Conservation (phyloP, 1,140 invertebrate genomes). For the Trachymyrmex cornetzi region DNA sequence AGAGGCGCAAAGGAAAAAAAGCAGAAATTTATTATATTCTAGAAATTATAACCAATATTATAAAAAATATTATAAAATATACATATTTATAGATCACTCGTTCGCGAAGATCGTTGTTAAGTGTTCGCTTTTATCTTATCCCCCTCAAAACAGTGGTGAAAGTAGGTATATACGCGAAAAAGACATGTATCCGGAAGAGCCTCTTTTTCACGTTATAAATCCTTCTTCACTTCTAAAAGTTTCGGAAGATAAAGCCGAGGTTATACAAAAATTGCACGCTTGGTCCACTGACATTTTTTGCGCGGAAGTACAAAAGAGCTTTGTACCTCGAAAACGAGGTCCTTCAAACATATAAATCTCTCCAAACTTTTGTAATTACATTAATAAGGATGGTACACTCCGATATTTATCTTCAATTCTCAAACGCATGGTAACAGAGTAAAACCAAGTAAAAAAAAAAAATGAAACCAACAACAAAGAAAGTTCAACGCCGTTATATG, state of each 20-base stretch:
- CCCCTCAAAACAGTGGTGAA: neutral
- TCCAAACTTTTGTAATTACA: constrained; percentile 19
- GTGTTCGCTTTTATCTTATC: neutral
- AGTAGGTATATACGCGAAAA: neutral
- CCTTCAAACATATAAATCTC: neutral
- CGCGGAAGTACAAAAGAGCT: neutral
- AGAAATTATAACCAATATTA: neutral
- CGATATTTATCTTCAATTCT: constrained; percentile 5
- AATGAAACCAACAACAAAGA: neutral
- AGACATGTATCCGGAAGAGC: neutral
- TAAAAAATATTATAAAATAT: neutral
- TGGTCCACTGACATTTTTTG: neutral
- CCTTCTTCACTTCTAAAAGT: neutral
- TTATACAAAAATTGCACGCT: constrained; percentile 9
- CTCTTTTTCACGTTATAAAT: constrained; percentile 4
- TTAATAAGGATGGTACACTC: neutral
- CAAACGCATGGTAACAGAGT: neutral
- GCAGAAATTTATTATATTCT: neutral
- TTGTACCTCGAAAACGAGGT: constrained; percentile 1
- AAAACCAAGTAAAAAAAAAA: neutral
- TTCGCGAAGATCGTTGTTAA: neutral
- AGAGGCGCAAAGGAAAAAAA: neutral
- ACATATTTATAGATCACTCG: neutral
- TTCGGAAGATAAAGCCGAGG: constrained; percentile 8
- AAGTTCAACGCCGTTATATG: neutral